Percentiles rank a stretch among this genome's conserved stretches.
These are phyloP conservation scores for Penelope pileata DNA, from an alignment of 2,113 vertebrate species.

Conservation along the genomic window DNA sequence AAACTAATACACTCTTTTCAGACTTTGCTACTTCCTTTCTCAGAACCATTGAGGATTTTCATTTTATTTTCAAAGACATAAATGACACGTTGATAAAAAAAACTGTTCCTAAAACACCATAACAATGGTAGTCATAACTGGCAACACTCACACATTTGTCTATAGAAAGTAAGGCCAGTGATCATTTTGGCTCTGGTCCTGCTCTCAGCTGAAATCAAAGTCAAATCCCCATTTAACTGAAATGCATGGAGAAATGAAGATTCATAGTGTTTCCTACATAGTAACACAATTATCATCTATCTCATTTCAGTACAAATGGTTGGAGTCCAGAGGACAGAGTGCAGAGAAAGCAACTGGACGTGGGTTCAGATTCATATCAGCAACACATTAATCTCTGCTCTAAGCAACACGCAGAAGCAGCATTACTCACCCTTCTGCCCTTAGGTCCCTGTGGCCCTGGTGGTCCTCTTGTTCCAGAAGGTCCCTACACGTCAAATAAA, in stretches of 20 bases:
- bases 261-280: fast-evolving
- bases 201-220: background rate
- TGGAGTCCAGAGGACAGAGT: background rate
- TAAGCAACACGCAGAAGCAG: background rate
- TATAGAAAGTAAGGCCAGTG: background rate
- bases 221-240: background rate
- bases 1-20: background rate
- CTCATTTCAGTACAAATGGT: background rate
- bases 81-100: background rate
- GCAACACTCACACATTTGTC: background rate
- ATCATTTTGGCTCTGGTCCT: background rate
- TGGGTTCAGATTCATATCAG: background rate
- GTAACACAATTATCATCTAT: background rate
- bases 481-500: slow-evolving; percentile 80
- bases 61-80: background rate
- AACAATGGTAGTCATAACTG: background rate
- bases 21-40: background rate
- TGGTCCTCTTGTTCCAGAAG: slow-evolving; percentile 82
- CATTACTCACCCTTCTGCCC: slow-evolving; percentile 88
- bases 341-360: background rate
- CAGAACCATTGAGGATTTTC: background rate
- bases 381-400: background rate
- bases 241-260: background rate
- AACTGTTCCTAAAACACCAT: background rate
- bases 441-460: slow-evolving; percentile 86